Percentiles rank a stretch among this genome's conserved stretches.
These are phyloP conservation scores for Mayetiola destructor DNA, from an alignment of 2,888 invertebrate species.

Conservation along the genomic window DNA sequence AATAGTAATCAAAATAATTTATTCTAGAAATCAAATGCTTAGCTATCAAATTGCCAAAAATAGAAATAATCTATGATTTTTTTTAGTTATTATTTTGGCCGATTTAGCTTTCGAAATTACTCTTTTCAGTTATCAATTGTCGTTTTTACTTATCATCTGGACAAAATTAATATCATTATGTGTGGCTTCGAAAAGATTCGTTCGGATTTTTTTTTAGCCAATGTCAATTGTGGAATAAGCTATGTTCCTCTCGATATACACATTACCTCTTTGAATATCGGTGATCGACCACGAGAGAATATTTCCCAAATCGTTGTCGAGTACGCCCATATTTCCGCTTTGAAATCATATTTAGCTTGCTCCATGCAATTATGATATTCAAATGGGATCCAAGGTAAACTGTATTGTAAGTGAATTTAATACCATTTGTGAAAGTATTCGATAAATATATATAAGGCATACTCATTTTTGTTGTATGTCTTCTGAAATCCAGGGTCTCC, in stretches of 20 bases:
- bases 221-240: too few species aligned
- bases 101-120: too few species aligned
- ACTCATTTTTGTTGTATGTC: slow-evolving; percentile 50
- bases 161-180: too few species aligned
- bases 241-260: too few species aligned
- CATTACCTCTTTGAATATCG: slow-evolving; percentile 28
- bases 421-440: slow-evolving; percentile 5
- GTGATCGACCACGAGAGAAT: slow-evolving; percentile 58
- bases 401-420: slow-evolving; percentile 36
- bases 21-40: too few species aligned
- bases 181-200: too few species aligned
- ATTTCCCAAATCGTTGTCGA: slow-evolving; percentile 89
- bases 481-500: slow-evolving; percentile 65
- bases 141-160: too few species aligned
- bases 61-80: too few species aligned
- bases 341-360: slow-evolving; percentile 47
- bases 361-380: slow-evolving; percentile 61
- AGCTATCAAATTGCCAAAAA: too few species aligned
- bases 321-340: slow-evolving; percentile 82
- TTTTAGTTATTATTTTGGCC: too few species aligned
- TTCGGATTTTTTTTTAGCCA: too few species aligned
- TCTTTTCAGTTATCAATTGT: slow-evolving; percentile 42
- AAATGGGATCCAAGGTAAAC: slow-evolving; percentile 80
- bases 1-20: too few species aligned
- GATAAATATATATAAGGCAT: slow-evolving; percentile 26